Evolutionary conservation across 1,140 invertebrate species (phyloP).

Genomic region (Drosophila bocqueti): DNA sequence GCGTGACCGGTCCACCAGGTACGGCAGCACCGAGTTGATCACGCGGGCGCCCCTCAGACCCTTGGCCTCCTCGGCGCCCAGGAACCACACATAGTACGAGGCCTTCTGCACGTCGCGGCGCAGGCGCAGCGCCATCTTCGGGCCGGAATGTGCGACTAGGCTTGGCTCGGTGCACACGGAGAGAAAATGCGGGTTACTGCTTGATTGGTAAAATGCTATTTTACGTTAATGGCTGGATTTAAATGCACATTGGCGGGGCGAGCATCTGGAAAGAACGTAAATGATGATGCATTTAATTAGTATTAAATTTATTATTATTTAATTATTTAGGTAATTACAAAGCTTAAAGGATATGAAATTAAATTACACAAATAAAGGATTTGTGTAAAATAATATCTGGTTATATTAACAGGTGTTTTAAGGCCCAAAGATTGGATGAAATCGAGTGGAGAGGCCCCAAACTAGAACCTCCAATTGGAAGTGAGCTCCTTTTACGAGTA

Average conservation of each 20-base stretch:
- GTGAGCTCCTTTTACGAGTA: too few relatives aligned
- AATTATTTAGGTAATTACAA: background rate
- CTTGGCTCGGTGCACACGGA: constrained; percentile 2
- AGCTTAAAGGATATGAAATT: too few relatives aligned
- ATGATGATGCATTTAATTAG: background rate
- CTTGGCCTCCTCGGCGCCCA: constrained; percentile 97
- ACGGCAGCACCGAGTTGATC: constrained; percentile 92
- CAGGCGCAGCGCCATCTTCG: constrained; percentile 88
- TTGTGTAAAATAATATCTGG: background rate
- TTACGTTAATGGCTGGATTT: constrained; percentile 15
- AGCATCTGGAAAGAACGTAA: constrained; percentile 40
- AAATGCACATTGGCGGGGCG: constrained; percentile 34
- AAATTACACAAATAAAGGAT: too few relatives aligned
- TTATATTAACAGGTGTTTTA: too few relatives aligned
- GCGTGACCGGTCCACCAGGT: constrained; percentile 93
- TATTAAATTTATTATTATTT: too few relatives aligned
- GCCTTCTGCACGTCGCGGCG: constrained; percentile 96
- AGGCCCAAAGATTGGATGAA: too few relatives aligned
- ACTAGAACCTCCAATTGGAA: too few relatives aligned
- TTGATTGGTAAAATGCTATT: background rate
- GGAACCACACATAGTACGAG: constrained; percentile 99
- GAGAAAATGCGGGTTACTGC: constrained; percentile 25
- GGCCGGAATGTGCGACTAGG: constrained; percentile 19
- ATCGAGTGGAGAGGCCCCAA: too few relatives aligned
- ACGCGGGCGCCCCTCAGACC: constrained; percentile 93